Evolutionary conservation across 1,140 invertebrate genomes (phyloP), one percentile per base, ranked within the genome.

Genomic region (Papilio polytes): DNA sequence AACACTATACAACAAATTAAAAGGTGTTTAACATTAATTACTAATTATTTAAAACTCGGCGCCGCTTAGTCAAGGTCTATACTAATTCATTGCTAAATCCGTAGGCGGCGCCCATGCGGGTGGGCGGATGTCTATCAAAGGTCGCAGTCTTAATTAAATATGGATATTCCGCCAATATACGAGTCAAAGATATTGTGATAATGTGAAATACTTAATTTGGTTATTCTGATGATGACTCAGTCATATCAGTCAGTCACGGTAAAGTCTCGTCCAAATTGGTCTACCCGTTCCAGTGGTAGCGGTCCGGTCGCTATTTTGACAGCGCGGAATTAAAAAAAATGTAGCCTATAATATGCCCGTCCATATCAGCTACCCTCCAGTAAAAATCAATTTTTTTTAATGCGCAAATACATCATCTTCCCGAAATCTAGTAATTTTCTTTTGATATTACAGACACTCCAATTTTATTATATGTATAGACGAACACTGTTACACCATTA

Each of bases 21-120:
- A 66, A 3, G 12, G 63, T 15, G 63, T 36, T 66, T 66, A 66
- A 36, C 22, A 66, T 70, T 70, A 70, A 36, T 70, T 36, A 70
- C 10, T 70, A 15, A 31, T 26, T 70, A 70, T 70, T 36, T 26
- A 70, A 70, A 63, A 31, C 22, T 31, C 36, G 63, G 63, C 63
- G 63, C 63, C 63, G 22, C 26, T 70, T 31, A 70, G 26, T 70
- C 63, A 70, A 70, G 63, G 63, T 70, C 12, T 31, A 70, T 63
- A 63, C 13, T 66, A 66, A 53, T 82, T 78, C 82, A 81, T 81
- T 82, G 78, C 53, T 79, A n/a, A 63, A 31, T 66, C 22, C 31
- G 81, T 78, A 82, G 84, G 84, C 80, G 84, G 74, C 80, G 80
- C 80, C 79, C 82, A 83, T 80, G 51, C 63, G 44, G 36, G 82